Evolutionary conservation across 2,113 vertebrate genomes (phyloP).

Genomic region (Scomber japonicus): DNA sequence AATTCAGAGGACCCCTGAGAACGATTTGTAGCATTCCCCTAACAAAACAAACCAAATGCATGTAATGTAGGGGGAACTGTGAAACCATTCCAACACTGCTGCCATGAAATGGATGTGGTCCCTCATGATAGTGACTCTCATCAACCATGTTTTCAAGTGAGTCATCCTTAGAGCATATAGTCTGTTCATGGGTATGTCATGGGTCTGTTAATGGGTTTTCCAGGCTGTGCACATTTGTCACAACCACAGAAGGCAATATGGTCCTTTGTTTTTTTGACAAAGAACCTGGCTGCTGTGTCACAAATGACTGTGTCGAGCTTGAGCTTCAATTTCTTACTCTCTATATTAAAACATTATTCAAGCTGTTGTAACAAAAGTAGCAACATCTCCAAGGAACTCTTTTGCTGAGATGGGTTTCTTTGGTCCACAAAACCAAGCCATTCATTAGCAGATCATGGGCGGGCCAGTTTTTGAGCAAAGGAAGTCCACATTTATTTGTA

Average conservation of each 20-base stretch:
- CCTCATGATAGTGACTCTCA: constrained; percentile 1
- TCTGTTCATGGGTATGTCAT: constrained; percentile 15
- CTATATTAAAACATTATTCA: constrained; percentile 18
- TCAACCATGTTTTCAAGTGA: constrained; percentile 12
- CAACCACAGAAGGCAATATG: constrained; percentile 7
- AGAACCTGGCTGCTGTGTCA: constrained; percentile 17
- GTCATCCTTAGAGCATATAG: constrained; percentile 7
- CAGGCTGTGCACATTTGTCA: constrained; percentile 12
- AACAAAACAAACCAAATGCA: constrained; percentile 11
- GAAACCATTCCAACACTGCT: neutral
- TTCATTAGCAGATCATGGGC: neutral
- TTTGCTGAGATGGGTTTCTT: constrained; percentile 9
- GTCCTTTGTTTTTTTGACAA: constrained; percentile 23
- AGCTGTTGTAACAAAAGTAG: constrained; percentile 4
- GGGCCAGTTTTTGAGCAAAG: neutral
- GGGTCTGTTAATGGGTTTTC: neutral
- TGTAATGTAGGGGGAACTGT: neutral
- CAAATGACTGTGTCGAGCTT: constrained; percentile 16
- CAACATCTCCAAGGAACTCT: constrained; percentile 19
- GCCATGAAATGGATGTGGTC: constrained; percentile 5
- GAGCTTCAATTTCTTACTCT: neutral
- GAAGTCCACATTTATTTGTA: neutral
- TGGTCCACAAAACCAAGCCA: neutral
- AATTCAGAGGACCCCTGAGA: neutral
- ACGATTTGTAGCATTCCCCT: neutral